Evolutionary conservation across 2,113 vertebrate species (phyloP).

Genomic region (Urocynchramus pylzowi): DNA sequence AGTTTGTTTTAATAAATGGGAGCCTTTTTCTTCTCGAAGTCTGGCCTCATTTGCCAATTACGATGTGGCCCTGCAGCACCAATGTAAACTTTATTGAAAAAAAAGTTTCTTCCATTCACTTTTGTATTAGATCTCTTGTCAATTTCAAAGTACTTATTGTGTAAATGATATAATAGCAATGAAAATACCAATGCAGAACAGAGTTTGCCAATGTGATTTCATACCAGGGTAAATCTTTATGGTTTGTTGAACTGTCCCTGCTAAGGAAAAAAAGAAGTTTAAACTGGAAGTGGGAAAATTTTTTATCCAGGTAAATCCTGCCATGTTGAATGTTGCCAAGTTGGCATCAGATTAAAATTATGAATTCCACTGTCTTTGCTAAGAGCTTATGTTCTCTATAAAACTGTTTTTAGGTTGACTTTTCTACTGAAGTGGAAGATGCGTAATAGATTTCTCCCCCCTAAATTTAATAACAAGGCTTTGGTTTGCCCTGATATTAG

Average conservation of each 20-base stretch:
- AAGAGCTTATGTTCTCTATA: neutral
- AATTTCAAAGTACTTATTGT: neutral
- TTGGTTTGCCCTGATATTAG: neutral
- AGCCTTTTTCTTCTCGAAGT: too few species aligned
- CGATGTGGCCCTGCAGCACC: neutral
- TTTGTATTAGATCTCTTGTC: neutral
- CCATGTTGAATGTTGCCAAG: neutral
- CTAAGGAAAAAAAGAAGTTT: neutral
- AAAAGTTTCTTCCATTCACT: neutral
- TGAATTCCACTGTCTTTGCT: neutral
- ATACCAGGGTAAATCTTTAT: neutral
- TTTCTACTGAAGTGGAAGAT: neutral
- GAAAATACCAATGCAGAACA: neutral
- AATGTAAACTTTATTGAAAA: neutral
- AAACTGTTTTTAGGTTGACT: neutral
- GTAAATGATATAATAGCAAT: neutral
- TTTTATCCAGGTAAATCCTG: neutral
- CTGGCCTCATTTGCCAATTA: too few species aligned
- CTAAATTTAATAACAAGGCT: neutral
- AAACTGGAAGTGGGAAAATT: neutral
- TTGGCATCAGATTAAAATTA: neutral
- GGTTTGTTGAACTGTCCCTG: neutral
- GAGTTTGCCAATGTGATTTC: neutral
- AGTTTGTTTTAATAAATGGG: too few species aligned
- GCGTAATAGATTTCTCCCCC: neutral